A percentile compares a stretch with the other conserved stretches of the same genome.
phyloP scores from a whole-genome alignment of 2,113 vertebrate genomes.

The Tachuris rubrigastra region DNA sequence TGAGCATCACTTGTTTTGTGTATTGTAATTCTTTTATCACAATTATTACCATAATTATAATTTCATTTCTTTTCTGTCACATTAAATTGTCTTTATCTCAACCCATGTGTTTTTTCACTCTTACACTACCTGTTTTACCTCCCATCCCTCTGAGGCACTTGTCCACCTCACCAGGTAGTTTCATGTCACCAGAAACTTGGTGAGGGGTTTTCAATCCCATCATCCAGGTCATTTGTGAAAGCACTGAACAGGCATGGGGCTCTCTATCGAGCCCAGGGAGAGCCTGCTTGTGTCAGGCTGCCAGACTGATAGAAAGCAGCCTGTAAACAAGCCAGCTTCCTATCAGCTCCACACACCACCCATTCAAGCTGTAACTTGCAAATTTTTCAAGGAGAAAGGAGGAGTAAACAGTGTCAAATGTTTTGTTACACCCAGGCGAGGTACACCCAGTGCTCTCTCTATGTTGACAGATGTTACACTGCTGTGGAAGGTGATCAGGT shows the following conservation, averaged over 20 bases:
- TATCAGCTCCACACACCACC: not conserved
- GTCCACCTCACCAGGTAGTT: not conserved
- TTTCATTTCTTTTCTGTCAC: not conserved
- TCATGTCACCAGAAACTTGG: not conserved
- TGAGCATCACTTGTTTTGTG: not conserved
- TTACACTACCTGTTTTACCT: not conserved
- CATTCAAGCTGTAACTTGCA: not conserved
- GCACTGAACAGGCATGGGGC: fast-evolving
- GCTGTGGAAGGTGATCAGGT: not conserved
- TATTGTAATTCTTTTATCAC: not conserved
- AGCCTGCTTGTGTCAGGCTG: not conserved
- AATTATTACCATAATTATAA: not conserved
- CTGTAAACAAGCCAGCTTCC: not conserved
- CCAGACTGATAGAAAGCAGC: not conserved
- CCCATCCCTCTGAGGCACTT: fast-evolving
- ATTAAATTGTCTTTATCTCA: not conserved
- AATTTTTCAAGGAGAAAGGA: not conserved
- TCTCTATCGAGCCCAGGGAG: not conserved
- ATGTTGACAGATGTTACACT: not conserved
- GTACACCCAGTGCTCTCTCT: not conserved
- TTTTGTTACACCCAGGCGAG: not conserved
- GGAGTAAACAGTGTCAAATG: not conserved
- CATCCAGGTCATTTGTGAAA: not conserved
- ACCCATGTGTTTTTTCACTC: not conserved
- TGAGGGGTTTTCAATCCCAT: not conserved